Evolutionary conservation across 2,797 vertebrate species (phyloP), one percentile per base, ranked within the genome.

Genomic region (Acrossocheilus fasciatus): DNA sequence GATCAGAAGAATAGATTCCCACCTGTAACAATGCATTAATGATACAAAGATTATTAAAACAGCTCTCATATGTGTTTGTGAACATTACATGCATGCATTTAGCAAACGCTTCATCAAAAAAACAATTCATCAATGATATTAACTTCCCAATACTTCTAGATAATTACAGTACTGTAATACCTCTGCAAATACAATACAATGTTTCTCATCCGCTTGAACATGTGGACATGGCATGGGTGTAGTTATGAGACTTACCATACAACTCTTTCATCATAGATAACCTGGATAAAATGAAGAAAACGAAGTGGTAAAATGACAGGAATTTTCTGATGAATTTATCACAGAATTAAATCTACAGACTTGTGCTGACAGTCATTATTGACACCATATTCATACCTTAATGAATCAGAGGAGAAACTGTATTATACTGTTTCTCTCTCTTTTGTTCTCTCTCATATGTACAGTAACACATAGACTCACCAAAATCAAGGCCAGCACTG

Each of bases 251-350:
- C 95, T 96, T 90, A 96, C 96, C 96, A 96, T 78, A 94, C 92
- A 23, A 96, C 96, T 84, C 30, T 93, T 86, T 91, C 95, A 68
- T 96, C 96, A 84, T 95, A 96, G 91, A 96, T 96, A 50, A 96
- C 95, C 96, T 96, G 59, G 4, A 84, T 72, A 79, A 89, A 36
- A 73, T 50, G 41, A 81, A 64, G 54, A 30, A 85, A 68, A 86
- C 12, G 1, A 54, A 54, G 1, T 30, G 30, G 18, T 76, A 23
- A 36, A 80, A 85, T 70, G 36, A 85, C 59, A 20, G 23, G 30
- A 11, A 23, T 12, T 50, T 50, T 8, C 15, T 9, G 7, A 74
- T 10, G 3, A 30, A 74, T 47, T 52, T 2, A 17, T 52, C 15
- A 52, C 50, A 14, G 11, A n/a, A 43, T 11, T 45, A 26, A 72